Conservation (phyloP, 2,888 invertebrate genomes). For the Aspidiotus destructor region DNA sequence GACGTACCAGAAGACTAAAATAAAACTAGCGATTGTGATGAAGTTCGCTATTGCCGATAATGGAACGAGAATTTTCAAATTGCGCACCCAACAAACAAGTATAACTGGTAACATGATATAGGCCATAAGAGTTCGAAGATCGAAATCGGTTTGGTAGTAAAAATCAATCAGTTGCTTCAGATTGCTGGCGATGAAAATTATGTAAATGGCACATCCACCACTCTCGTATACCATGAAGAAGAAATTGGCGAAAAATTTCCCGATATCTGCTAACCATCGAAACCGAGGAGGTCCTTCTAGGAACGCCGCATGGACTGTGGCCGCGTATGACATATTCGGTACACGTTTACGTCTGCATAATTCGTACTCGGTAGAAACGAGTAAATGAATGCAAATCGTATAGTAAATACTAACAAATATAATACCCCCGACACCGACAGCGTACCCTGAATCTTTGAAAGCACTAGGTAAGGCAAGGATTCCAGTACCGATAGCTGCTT, state of each 20-base stretch:
- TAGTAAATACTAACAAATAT: conserved; percentile 76
- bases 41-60: conserved; percentile 81
- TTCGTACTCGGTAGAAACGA: conserved; percentile 51
- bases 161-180: conserved; percentile 45
- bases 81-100: conserved; percentile 68
- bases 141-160: conserved; percentile 28
- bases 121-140: conserved; percentile 36
- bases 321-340: conserved; percentile 66
- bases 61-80: conserved; percentile 76
- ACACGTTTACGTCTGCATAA: conserved; percentile 44
- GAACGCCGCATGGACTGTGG: conserved; percentile 67
- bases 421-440: conserved; percentile 70
- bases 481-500: conserved; percentile 84
- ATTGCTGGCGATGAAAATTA: conserved; percentile 83
- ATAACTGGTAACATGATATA: conserved; percentile 47
- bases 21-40: conserved; percentile 71
- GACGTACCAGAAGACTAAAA: conserved; percentile 74
- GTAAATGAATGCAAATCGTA: conserved; percentile 85
- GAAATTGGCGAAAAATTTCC: conserved; percentile 59
- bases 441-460: conserved; percentile 70
- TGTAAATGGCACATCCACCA: conserved; percentile 92
- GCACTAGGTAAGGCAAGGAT: conserved; percentile 85
- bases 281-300: conserved; percentile 55
- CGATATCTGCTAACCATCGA: conserved; percentile 12
- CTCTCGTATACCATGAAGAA: conserved; percentile 80